A percentile compares a stretch with the other conserved stretches of the same genome.
phyloP scores from a whole-genome alignment of 64 coral and sea anemone genomes.

The Pocillopora verrucosa region DNA sequence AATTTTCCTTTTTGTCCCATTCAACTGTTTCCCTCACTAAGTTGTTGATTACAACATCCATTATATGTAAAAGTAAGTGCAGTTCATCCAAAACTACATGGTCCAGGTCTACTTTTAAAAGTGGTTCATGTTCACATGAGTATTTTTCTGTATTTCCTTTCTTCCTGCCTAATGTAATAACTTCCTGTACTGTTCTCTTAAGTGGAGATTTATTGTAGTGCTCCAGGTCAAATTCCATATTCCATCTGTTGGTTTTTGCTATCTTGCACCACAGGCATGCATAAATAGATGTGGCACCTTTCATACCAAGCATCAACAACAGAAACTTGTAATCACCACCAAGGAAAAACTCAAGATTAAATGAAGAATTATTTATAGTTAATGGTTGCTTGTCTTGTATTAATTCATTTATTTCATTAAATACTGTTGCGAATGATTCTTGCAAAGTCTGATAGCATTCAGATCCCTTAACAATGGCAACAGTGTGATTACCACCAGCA shows the following conservation, averaged over 20 bases:
- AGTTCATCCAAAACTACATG: constrained; percentile 32
- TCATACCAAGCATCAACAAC: neutral
- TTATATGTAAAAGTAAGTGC: constrained; percentile 36
- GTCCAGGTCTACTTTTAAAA: constrained; percentile 17
- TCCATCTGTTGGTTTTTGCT: constrained; percentile 26
- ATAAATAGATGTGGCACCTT: constrained; percentile 34
- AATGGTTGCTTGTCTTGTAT: neutral
- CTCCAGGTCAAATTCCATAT: neutral
- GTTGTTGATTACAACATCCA: constrained; percentile 30
- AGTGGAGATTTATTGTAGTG: constrained; percentile 11
- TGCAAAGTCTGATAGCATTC: neutral
- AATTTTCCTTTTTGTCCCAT: constrained; percentile 21
- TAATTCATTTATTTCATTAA: neutral
- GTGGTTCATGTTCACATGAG: constrained; percentile 32
- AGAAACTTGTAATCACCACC: neutral
- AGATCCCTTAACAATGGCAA: constrained; percentile 11
- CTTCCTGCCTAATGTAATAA: neutral
- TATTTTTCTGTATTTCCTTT: constrained; percentile 11
- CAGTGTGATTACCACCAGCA: constrained; percentile 20
- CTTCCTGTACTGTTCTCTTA: neutral
- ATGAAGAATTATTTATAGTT: neutral
- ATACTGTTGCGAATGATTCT: neutral
- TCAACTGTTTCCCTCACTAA: constrained; percentile 1
- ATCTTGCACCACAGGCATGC: constrained; percentile 39
- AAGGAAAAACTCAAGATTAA: neutral